These are phyloP conservation scores for Ephydatia muelleri DNA, from an alignment of 37 sponge, comb jelly and placozoan genomes.

Conservation along the genomic window DNA sequence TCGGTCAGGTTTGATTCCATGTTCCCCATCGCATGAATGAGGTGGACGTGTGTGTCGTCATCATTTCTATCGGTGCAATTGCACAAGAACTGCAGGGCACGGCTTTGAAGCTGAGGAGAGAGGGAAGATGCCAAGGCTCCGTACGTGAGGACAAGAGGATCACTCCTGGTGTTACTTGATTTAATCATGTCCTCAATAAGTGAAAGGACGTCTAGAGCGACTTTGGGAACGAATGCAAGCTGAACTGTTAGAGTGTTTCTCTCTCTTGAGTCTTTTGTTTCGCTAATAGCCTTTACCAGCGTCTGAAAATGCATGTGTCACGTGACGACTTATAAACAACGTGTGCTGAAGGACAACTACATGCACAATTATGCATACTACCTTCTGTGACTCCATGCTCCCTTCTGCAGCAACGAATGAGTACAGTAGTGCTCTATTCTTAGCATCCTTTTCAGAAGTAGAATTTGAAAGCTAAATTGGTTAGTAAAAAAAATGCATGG, in stretches of 20 bases:
- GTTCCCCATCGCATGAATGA: slow-evolving; percentile 24
- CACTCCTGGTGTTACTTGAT: background rate
- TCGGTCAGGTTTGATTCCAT: background rate
- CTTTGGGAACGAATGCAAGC: slow-evolving; percentile 4
- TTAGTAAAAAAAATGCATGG: too few relatives aligned
- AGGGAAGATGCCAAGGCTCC: slow-evolving; percentile 21
- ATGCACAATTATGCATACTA: background rate
- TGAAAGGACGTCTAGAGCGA: background rate
- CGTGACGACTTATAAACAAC: background rate
- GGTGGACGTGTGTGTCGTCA: background rate
- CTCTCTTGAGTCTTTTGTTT: background rate
- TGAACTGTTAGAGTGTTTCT: background rate
- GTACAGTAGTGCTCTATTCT: slow-evolving; percentile 42
- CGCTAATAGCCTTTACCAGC: background rate
- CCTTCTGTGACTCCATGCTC: slow-evolving; percentile 25
- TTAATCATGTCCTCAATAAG: slow-evolving; percentile 10
- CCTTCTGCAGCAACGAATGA: slow-evolving; percentile 47
- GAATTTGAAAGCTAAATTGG: background rate
- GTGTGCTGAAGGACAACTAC: too few relatives aligned
- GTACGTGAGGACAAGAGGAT: slow-evolving; percentile 29
- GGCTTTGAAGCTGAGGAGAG: background rate
- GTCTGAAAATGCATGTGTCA: background rate
- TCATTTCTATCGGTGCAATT: background rate
- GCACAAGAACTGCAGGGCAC: background rate
- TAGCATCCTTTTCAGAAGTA: background rate